A percentile compares a stretch with the other conserved stretches of the same genome.
Evolutionary conservation across 1,140 invertebrate species (phyloP).

Genomic region (Acromyrmex charruanus): DNA sequence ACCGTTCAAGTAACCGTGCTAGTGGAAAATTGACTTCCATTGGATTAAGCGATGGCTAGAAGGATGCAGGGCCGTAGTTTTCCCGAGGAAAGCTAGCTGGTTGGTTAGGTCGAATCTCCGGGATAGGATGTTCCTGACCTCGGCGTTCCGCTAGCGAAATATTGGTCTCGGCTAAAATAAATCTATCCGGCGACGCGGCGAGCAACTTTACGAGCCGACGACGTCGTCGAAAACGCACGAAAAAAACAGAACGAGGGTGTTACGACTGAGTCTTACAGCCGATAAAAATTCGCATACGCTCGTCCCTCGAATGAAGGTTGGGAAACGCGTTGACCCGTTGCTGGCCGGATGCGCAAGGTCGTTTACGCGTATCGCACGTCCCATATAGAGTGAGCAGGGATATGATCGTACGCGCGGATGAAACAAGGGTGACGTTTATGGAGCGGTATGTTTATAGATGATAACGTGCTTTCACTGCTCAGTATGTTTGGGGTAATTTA

Average conservation of each 20-base stretch:
- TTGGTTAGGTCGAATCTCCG: slow-evolving; percentile 14
- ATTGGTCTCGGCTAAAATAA: slow-evolving; percentile 70
- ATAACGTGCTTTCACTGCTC: slow-evolving; percentile 51
- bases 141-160: slow-evolving; percentile 16
- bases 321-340: too few species aligned
- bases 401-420: slow-evolving; percentile 19
- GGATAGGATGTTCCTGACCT: neutral
- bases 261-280: slow-evolving; percentile 22
- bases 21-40: slow-evolving; percentile 24
- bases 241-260: neutral
- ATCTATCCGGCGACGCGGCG: slow-evolving; percentile 58
- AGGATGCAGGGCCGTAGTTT: slow-evolving; percentile 19
- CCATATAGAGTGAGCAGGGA: slow-evolving; percentile 4
- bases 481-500: slow-evolving; percentile 50
- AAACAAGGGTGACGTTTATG: slow-evolving; percentile 49
- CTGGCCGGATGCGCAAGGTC: slow-evolving; percentile 23
- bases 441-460: slow-evolving; percentile 50
- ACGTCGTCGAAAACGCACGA: slow-evolving; percentile 52
- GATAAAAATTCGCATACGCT: slow-evolving; percentile 50
- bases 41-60: slow-evolving; percentile 45
- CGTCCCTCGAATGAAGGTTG: neutral
- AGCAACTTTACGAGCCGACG: slow-evolving; percentile 61
- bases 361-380: slow-evolving; percentile 45
- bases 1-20: neutral
- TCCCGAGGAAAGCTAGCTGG: neutral